A percentile compares a stretch with the other conserved stretches of the same genome.
Evolutionary conservation across 2,888 invertebrate species (phyloP).

Genomic region (Drosophila sordidapex): DNA sequence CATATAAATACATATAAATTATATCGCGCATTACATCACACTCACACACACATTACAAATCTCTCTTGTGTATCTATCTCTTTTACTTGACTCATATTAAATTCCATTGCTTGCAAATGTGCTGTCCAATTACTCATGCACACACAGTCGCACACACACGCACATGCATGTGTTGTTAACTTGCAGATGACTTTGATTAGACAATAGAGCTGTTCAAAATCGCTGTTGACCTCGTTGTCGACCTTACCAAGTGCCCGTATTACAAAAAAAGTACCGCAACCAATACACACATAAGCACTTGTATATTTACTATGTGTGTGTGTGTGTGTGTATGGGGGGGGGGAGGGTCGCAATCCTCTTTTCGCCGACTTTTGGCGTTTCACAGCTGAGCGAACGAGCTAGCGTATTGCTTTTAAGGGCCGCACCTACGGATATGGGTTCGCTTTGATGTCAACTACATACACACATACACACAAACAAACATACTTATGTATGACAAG

Average conservation of each 20-base stretch:
- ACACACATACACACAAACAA: background rate
- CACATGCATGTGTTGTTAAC: background rate
- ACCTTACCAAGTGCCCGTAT: constrained; percentile 68
- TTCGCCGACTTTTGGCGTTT: constrained; percentile 25
- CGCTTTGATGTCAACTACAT: constrained; percentile 30
- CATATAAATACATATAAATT: constrained; percentile 3
- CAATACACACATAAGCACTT: background rate
- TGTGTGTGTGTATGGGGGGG: background rate
- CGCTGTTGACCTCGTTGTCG: constrained; percentile 69
- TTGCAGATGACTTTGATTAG: constrained; percentile 62
- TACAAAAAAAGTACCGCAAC: constrained; percentile 23
- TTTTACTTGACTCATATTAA: constrained; percentile 22
- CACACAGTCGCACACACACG: constrained; percentile 2
- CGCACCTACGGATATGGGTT: constrained; percentile 43
- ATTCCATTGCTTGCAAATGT: constrained; percentile 16
- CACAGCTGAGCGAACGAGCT: constrained; percentile 45
- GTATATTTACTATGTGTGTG: background rate
- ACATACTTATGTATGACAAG: background rate
- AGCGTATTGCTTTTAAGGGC: constrained; percentile 27
- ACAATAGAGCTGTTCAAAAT: constrained; percentile 62
- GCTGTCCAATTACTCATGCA: constrained; percentile 47
- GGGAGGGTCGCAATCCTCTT: constrained; percentile 6
- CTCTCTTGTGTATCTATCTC: constrained; percentile 12
- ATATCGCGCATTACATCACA: constrained; percentile 38
- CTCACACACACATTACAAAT: constrained; percentile 18